Evolutionary conservation across 2,113 vertebrate species (phyloP), one percentile per base, ranked within the genome.

Genomic region (Pterophyllum scalare): DNA sequence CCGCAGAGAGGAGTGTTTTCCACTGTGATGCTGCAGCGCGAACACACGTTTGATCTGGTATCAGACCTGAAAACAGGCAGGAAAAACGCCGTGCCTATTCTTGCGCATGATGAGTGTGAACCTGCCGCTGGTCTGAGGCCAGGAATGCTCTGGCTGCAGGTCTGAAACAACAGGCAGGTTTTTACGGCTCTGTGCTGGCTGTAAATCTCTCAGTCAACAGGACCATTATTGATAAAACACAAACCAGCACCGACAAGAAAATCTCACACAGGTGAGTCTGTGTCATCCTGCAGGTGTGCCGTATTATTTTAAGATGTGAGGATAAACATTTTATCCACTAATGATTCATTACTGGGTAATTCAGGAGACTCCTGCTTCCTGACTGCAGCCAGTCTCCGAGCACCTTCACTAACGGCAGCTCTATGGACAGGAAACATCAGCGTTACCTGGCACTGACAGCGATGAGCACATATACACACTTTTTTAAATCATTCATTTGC

Each of bases 121-220:
- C 54, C 61, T 88, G 86, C 57, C 33, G 33, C 74, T 83, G 80
- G 77, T 40, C 64, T 0, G 11, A 24, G 24, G 75, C 74, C 88
- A 90, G 83, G 81, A 83, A 81, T 78, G 9, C 61, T 62, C 79
- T 67, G 81, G 80, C 87, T 86, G 64, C 80, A 54, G 77, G 20
- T 64, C 33, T 38, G 38, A 70, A 87, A 85, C 70, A 77, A 80
- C 89, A 52, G 20, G 12, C 62, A 5, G 61, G 43, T 35, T 64
- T 38, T 64, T 52, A 79, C 28, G 11, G 59, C 76, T 52, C 28
- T 35, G 43, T 4, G 4, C 20, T 3, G 62, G 35, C n/a, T 65
- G 62, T 65, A 65, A 65, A 65, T 65, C 62, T 65, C n/a, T 65
- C 35, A 65, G n/a, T 65, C 40, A 65, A 43, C 35, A 24, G 13